A percentile compares a stretch with the other conserved stretches of the same genome.
Conservation (phyloP, 2,797 vertebrate species). For the Esox lucius region DNA sequence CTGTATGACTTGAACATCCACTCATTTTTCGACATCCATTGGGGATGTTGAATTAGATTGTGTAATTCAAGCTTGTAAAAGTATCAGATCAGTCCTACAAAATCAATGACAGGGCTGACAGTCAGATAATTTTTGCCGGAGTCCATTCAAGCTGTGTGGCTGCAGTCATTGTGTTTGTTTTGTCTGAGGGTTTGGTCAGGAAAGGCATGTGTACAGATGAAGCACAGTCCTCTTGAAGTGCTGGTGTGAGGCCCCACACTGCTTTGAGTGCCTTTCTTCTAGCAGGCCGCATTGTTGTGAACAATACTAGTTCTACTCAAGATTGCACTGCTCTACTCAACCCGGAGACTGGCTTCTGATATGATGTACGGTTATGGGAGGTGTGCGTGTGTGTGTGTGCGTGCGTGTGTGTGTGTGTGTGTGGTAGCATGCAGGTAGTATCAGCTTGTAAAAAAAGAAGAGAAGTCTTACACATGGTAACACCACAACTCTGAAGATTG, state of each 20-base stretch:
- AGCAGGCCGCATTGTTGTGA: slow-evolving; percentile 18
- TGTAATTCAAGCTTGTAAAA: neutral
- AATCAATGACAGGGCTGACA: neutral
- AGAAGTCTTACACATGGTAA: slow-evolving; percentile 1
- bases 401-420: neutral
- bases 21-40: neutral
- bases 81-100: neutral
- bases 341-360: slow-evolving; percentile 3
- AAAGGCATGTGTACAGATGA: slow-evolving; percentile 23
- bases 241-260: neutral
- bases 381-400: neutral
- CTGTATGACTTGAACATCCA: neutral
- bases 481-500: neutral
- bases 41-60: neutral
- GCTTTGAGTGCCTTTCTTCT: slow-evolving; percentile 33
- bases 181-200: slow-evolving; percentile 9
- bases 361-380: neutral
- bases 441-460: neutral
- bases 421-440: neutral
- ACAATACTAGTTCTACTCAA: slow-evolving; percentile 32
- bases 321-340: slow-evolving; percentile 17
- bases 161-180: slow-evolving; percentile 30
- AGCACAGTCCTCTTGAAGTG: neutral
- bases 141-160: slow-evolving; percentile 21
- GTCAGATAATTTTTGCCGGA: neutral